A percentile compares a stretch with the other conserved stretches of the same genome.
These are phyloP conservation scores for Peromyscus attwateri DNA, from an alignment of 2,797 vertebrate species.

Conservation along the genomic window DNA sequence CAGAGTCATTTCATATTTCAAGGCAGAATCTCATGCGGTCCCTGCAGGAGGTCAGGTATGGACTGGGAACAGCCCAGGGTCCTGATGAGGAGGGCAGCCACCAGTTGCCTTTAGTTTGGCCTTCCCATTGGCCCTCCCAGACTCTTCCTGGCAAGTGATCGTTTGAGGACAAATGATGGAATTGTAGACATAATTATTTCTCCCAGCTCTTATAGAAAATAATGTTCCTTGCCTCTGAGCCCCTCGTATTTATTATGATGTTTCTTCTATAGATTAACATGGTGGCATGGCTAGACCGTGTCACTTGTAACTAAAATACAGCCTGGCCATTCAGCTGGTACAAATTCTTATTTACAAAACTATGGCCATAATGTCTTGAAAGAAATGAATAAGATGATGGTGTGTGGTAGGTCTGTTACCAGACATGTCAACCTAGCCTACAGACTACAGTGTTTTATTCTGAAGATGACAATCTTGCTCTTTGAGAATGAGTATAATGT, in stretches of 20 bases:
- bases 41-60: background rate
- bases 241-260: background rate
- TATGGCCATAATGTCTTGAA: background rate
- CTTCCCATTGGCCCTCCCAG: background rate
- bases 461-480: background rate
- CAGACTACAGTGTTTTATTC: background rate
- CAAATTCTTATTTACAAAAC: constrained; percentile 2
- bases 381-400: background rate
- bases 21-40: background rate
- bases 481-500: background rate
- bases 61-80: accelerated
- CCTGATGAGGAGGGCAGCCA: background rate
- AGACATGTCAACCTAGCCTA: background rate
- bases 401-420: background rate
- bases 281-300: background rate
- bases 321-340: background rate
- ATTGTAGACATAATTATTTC: background rate
- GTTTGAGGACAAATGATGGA: background rate
- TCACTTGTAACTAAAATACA: constrained; percentile 41
- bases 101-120: background rate
- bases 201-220: background rate
- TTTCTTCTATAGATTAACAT: background rate
- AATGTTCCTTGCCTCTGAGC: background rate
- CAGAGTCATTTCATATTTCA: too few relatives aligned
- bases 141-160: background rate